These are phyloP conservation scores for Mesoligia furuncula DNA, from an alignment of 2,888 invertebrate genomes.

Conservation along the genomic window DNA sequence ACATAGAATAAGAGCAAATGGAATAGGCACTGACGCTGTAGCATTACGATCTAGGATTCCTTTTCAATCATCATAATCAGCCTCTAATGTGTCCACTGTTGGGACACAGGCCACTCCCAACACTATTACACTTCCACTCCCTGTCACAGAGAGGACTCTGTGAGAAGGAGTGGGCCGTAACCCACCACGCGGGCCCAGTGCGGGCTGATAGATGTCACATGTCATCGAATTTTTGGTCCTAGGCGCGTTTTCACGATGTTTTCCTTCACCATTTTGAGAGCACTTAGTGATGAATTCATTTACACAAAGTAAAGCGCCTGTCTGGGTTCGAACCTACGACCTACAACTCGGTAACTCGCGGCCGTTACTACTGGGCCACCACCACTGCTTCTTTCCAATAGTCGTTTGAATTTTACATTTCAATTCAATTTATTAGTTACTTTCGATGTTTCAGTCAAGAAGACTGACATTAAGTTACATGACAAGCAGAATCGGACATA, in stretches of 20 bases:
- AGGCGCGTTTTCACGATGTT: no score
- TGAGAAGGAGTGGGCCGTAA: background rate
- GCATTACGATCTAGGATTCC: background rate
- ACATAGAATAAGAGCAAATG: conserved; percentile 50
- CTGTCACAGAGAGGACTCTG: no score
- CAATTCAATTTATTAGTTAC: background rate
- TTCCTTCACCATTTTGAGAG: no score
- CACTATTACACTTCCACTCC: no score
- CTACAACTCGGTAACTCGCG: no score
- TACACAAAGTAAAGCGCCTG: no score
- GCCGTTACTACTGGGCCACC: no score
- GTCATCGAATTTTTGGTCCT: background rate
- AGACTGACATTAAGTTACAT: background rate
- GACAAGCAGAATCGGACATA: background rate
- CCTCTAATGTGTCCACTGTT: background rate
- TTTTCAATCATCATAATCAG: background rate
- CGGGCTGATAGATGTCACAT: background rate
- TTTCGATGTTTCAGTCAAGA: background rate
- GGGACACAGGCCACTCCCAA: background rate
- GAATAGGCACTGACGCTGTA: conserved; percentile 34
- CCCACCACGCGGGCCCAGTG: background rate
- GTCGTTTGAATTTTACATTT: background rate
- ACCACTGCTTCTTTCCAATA: no score
- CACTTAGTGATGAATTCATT: no score
- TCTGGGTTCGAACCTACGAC: no score